Percentiles rank a stretch among this genome's conserved stretches.
These are phyloP conservation scores for Diuraphis noxia DNA, from an alignment of 1,140 invertebrate genomes.

Conservation along the genomic window DNA sequence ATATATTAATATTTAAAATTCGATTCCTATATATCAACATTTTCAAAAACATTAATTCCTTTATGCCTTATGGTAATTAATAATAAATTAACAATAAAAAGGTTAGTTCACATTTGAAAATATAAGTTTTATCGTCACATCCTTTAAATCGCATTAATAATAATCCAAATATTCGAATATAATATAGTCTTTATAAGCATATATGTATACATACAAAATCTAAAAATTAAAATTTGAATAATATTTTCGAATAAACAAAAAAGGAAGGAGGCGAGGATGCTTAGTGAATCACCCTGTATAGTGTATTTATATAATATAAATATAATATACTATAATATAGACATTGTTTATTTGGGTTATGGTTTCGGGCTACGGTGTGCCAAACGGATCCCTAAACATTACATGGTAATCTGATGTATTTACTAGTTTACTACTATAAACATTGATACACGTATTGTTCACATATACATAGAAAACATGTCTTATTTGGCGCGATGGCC, in stretches of 20 bases:
- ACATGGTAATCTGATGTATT: background rate
- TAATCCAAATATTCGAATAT: background rate
- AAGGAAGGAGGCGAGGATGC: background rate
- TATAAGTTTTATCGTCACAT: background rate
- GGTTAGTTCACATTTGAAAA: background rate
- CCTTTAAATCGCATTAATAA: background rate
- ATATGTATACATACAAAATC: background rate
- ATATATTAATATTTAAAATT: background rate
- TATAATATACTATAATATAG: too few relatives aligned
- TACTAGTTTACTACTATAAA: background rate
- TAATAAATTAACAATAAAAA: background rate
- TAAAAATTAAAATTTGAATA: too few relatives aligned
- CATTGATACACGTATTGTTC: background rate
- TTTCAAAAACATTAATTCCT: background rate
- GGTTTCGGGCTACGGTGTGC: background rate
- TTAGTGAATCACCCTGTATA: background rate
- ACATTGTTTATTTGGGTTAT: background rate
- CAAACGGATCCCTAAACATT: background rate
- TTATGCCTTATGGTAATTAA: too few relatives aligned
- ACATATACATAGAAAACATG: background rate
- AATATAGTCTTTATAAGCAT: background rate
- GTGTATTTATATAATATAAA: background rate
- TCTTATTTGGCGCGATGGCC: background rate
- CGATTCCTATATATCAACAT: background rate
- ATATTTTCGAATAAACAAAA: too few relatives aligned